Base-by-base conservation (phyloP, 1,140 invertebrate species). In the Centruroides vittatus region DNA sequence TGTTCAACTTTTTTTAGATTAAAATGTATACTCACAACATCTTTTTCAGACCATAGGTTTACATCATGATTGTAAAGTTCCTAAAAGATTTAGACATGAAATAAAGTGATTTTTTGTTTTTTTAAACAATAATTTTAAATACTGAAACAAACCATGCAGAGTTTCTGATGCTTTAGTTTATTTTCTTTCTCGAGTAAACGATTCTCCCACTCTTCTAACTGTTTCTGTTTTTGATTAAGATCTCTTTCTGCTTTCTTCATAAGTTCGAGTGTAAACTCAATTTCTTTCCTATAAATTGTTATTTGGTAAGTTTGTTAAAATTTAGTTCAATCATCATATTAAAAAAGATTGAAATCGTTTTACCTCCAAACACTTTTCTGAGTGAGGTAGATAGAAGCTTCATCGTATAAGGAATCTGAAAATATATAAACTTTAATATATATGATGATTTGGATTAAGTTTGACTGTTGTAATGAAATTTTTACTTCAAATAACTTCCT, bases 41-140 rank as follows among this genome's bases (percentile, higher is more conserved):
- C 75, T 57, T 72, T 68, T 62, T 75, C 73, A 58, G 70, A 68
- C 75, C 75, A 76, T 4, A 71, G 73, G 57, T 74, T 73, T 0
- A 76, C 74, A 68, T 76, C 41, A 41, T 41, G 41, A 6, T 41
- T 41, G 8, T 41, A 41, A 41, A 41, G 41, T 41, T 41, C 41
- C 41, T 41, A 3, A 41, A 41, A 41, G 5, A 41, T 41, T 41
- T 5, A 41, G 0, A 41, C 5, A 41, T 41, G 1, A 41, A 41
- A 41, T 23, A 23, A 23, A 23, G 23, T 2, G 2, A 23, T 23
- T 23, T 23, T 23, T 23, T 23, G 23, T 23, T 1, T 2, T 23
- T 41, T 41, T 5, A 41, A 6, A 41, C 5, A 41, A 6, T 41
- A 41, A 41, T 6, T 3, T 41, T 41, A 0, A 41, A 41, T 41